A percentile compares a stretch with the other conserved stretches of the same genome.
Evolutionary conservation across 2,797 vertebrate genomes (phyloP).

Genomic region (Brotula barbata): DNA sequence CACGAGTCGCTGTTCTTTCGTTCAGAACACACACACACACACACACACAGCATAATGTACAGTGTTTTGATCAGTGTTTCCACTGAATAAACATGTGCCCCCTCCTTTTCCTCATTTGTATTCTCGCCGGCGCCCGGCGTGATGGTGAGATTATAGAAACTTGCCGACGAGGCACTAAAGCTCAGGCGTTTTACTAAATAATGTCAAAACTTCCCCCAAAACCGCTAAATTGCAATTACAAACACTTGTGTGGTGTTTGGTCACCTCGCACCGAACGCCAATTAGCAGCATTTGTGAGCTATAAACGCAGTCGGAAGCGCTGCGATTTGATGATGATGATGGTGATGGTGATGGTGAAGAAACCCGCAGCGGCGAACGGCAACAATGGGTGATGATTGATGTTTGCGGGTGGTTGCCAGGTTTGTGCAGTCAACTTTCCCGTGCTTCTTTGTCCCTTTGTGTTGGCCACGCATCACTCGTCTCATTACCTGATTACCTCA

Average conservation of each 20-base stretch:
- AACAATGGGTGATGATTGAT: too few species aligned
- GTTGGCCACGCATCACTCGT: too few species aligned
- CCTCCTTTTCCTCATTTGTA: not conserved
- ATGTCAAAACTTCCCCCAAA: not conserved
- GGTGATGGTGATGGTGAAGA: too few species aligned
- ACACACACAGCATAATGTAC: not conserved
- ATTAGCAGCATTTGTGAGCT: constrained; percentile 12
- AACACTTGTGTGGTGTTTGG: not conserved
- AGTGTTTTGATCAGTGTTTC: too few species aligned
- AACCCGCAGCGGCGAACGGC: too few species aligned
- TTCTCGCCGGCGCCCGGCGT: not conserved
- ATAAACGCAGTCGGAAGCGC: not conserved
- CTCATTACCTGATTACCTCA: too few species aligned
- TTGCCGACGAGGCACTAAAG: not conserved
- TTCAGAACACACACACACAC: not conserved
- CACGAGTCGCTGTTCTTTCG: not conserved
- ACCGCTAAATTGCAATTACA: not conserved
- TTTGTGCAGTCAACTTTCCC: too few species aligned
- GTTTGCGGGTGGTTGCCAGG: too few species aligned
- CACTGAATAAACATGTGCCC: too few species aligned
- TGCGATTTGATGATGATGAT: not conserved
- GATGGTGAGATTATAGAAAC: not conserved
- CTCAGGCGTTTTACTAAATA: not conserved
- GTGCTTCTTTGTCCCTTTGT: too few species aligned
- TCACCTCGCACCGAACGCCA: not conserved